These are phyloP conservation scores for Chrysogorgia sp. DNA, from an alignment of 92 coral and sea anemone species.

Conservation along the genomic window DNA sequence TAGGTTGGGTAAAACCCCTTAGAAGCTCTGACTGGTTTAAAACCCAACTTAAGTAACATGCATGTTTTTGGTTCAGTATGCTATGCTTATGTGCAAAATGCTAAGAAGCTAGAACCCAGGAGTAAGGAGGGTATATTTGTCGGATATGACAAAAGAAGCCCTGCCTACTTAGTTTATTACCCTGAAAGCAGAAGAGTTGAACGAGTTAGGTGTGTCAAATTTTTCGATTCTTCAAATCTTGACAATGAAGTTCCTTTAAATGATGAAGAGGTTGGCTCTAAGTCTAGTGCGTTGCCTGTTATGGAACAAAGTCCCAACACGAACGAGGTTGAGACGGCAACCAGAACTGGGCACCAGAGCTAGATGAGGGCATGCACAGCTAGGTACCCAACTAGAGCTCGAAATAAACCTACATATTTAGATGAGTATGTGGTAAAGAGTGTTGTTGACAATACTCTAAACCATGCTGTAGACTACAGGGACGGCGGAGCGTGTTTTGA, in stretches of 20 bases:
- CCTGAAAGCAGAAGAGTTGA: slow-evolving; percentile 45
- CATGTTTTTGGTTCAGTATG: slow-evolving; percentile 52
- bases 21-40: slow-evolving; percentile 41
- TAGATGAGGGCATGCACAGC: not conserved
- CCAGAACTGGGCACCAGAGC: not conserved
- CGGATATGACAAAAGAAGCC: slow-evolving; percentile 50
- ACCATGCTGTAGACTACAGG: too few relatives aligned
- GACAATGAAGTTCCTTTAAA: not conserved
- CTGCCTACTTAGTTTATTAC: slow-evolving; percentile 53
- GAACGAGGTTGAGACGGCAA: not conserved
- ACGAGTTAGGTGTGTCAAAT: slow-evolving; percentile 38
- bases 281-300: not conserved
- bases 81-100: slow-evolving; percentile 49
- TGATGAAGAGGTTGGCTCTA: not conserved
- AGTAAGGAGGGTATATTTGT: slow-evolving; percentile 45
- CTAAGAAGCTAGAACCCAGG: slow-evolving; percentile 45
- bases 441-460: slow-evolving; percentile 40
- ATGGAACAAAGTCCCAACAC: not conserved
- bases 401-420: slow-evolving; percentile 44
- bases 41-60: slow-evolving; percentile 44
- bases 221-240: not conserved
- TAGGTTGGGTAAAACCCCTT: slow-evolving; percentile 54
- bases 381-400: slow-evolving; percentile 49
- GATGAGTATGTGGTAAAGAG: slow-evolving; percentile 52
- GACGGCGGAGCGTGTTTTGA: too few relatives aligned